Evolutionary conservation across 2,888 invertebrate genomes (phyloP).

Genomic region (Sinhomidia bicolor): DNA sequence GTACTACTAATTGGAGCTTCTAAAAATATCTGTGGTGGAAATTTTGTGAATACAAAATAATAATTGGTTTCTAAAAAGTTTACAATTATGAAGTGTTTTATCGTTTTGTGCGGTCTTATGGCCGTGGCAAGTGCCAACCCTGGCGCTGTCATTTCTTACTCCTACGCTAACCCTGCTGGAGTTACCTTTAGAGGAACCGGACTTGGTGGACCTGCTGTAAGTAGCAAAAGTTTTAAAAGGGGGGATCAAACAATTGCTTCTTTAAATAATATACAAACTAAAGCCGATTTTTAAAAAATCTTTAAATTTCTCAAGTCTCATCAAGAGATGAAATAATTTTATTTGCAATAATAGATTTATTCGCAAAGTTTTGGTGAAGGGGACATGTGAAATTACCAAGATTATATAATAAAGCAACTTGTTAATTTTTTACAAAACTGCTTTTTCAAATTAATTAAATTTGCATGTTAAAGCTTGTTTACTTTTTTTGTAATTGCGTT

Average conservation of each 20-base stretch:
- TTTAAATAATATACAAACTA: too few relatives aligned
- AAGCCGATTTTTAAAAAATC: background rate
- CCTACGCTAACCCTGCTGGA: conserved; percentile 84
- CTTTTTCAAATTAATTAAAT: too few relatives aligned
- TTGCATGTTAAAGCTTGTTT: too few relatives aligned
- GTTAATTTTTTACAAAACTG: too few relatives aligned
- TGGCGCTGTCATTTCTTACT: conserved; percentile 81
- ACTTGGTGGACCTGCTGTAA: conserved; percentile 67
- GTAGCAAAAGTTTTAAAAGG: background rate
- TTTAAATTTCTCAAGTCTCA: too few relatives aligned
- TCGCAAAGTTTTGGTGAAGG: too few relatives aligned
- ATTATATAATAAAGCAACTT: too few relatives aligned
- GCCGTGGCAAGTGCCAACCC: conserved; percentile 76
- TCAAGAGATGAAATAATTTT: too few relatives aligned
- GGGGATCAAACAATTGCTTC: background rate
- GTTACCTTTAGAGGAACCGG: conserved; percentile 82
- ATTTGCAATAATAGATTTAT: too few relatives aligned
- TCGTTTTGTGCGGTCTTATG: conserved; percentile 77
- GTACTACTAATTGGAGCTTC: conserved; percentile 29
- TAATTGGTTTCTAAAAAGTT: conserved; percentile 59
- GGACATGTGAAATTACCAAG: too few relatives aligned
- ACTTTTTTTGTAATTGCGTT: too few relatives aligned
- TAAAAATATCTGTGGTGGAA: conserved; percentile 51
- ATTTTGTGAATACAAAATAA: conserved; percentile 52
- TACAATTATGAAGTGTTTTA: conserved; percentile 74